Evolutionary conservation across 2,888 invertebrate species (phyloP).

Genomic region (Andrena trimmerana): DNA sequence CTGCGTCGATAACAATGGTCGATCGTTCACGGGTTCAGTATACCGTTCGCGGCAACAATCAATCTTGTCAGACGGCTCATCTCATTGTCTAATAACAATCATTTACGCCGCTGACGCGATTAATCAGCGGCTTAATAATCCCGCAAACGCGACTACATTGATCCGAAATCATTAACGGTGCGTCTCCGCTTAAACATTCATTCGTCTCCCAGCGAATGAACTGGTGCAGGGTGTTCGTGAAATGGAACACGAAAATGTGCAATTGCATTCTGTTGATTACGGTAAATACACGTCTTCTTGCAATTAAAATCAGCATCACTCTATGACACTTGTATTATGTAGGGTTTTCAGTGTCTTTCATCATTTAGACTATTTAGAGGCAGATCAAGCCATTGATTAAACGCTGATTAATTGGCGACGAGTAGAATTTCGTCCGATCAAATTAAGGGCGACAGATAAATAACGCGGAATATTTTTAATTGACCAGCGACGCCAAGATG

Average conservation of each 20-base stretch:
- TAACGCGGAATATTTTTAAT: no score
- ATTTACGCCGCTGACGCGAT: conserved; percentile 58
- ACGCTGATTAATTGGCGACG: no score
- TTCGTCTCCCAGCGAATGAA: conserved; percentile 29
- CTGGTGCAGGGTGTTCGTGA: neutral
- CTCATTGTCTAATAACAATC: conserved; percentile 64
- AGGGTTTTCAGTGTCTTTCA: no score
- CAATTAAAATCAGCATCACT: no score
- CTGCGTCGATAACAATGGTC: conserved; percentile 52
- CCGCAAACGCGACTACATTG: conserved; percentile 57
- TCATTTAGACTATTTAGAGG: no score
- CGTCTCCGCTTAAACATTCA: conserved; percentile 41
- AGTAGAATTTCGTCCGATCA: no score
- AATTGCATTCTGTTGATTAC: neutral
- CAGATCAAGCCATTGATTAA: no score
- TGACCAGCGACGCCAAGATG: no score
- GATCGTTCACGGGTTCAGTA: conserved; percentile 50
- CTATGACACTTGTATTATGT: no score
- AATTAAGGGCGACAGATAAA: no score
- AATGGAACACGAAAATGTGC: neutral
- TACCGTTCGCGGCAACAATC: conserved; percentile 59
- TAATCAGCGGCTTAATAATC: conserved; percentile 59
- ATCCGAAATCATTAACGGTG: conserved; percentile 50
- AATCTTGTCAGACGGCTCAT: conserved; percentile 61
- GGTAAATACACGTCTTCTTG: no score